Evolutionary conservation across 2,888 invertebrate species (phyloP).

Genomic region (Meloe dianella): DNA sequence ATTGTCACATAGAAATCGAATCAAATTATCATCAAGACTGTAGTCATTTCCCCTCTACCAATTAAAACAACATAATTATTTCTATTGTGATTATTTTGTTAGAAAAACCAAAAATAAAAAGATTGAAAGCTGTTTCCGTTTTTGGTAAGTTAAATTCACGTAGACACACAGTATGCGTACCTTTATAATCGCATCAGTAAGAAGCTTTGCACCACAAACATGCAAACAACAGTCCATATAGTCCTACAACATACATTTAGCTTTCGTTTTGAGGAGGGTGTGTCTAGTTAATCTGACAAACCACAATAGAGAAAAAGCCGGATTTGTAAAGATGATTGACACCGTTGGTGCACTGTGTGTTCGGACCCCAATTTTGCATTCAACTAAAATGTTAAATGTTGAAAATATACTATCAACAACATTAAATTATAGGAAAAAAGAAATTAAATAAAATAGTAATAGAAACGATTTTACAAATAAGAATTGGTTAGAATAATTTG

Average conservation of each 20-base stretch:
- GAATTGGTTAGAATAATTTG: background rate
- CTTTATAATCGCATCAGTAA: conserved; percentile 50
- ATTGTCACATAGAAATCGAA: background rate
- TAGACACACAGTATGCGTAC: conserved; percentile 34
- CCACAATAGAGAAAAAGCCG: conserved; percentile 51
- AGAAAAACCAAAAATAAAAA: background rate
- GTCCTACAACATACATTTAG: conserved; percentile 41
- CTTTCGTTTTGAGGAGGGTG: conserved; percentile 45
- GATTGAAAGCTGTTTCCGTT: conserved; percentile 21
- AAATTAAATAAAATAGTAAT: too few species aligned
- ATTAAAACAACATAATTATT: conserved; percentile 4
- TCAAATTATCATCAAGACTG: background rate
- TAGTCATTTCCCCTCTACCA: background rate
- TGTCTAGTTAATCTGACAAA: conserved; percentile 51
- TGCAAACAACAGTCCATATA: conserved; percentile 40
- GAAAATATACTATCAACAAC: background rate
- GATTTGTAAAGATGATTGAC: conserved; percentile 56
- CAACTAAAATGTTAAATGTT: conserved; percentile 22
- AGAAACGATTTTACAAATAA: too few species aligned
- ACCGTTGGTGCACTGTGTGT: conserved; percentile 37
- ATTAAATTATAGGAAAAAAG: too few species aligned
- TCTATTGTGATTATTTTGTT: background rate
- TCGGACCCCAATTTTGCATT: conserved; percentile 9
- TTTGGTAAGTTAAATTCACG: conserved; percentile 6
- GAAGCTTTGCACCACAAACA: conserved; percentile 47